Conservation (phyloP, 2,797 vertebrate species). For the Euthynnus affinis region DNA sequence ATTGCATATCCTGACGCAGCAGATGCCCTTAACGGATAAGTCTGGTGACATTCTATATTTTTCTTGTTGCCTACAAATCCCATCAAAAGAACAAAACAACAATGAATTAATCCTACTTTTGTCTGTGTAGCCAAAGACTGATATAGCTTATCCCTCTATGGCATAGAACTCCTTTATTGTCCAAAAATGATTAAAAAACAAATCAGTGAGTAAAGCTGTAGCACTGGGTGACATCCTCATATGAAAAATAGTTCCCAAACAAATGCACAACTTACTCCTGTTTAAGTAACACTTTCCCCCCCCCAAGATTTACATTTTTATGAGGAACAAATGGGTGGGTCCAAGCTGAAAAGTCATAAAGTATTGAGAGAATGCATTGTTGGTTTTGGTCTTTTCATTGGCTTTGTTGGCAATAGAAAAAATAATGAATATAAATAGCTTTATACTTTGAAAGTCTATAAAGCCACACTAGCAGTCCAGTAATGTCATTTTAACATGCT, state of each 20-base stretch:
- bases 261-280: neutral
- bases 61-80: neutral
- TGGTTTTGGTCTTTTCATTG: slow-evolving; percentile 3
- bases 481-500: too few species aligned
- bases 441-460: neutral
- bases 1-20: neutral
- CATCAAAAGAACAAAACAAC: neutral
- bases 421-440: neutral
- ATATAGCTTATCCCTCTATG: neutral
- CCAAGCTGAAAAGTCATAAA: neutral
- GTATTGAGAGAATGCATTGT: neutral
- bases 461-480: neutral
- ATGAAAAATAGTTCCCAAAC: neutral
- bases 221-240: neutral
- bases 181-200: slow-evolving; percentile 19
- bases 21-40: neutral
- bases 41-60: neutral
- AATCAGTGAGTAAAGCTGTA: neutral
- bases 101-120: neutral
- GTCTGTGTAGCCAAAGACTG: neutral
- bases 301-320: neutral
- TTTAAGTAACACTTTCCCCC: neutral
- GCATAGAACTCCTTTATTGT: neutral
- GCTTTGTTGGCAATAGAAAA: slow-evolving; percentile 16
- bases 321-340: neutral